A percentile compares a stretch with the other conserved stretches of the same genome.
Evolutionary conservation across 1,140 invertebrate species (phyloP).

Genomic region (Asbolus verrucosus): DNA sequence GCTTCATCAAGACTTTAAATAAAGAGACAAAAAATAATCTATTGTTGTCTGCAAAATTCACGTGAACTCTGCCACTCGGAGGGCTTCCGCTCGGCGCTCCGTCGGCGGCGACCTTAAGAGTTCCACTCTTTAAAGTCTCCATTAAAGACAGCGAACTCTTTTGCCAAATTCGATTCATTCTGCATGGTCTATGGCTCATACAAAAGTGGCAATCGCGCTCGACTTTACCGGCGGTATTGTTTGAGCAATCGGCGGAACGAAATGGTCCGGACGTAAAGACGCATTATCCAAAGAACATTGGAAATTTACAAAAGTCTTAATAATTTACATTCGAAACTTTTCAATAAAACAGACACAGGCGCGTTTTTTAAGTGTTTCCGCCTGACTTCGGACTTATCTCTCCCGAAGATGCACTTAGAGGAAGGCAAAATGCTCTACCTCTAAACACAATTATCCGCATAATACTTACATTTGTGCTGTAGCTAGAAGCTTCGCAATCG

Average conservation of each 20-base stretch:
- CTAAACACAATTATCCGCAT: too few species aligned
- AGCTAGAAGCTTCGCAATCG: too few species aligned
- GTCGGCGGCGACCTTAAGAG: constrained; percentile 40
- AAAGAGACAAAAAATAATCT: constrained; percentile 47
- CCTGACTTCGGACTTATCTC: too few species aligned
- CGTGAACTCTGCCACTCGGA: constrained; percentile 51
- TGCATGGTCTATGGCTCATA: constrained; percentile 44
- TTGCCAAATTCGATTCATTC: constrained; percentile 48
- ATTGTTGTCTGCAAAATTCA: constrained; percentile 53
- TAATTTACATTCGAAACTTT: constrained; percentile 47
- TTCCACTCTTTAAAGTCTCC: constrained; percentile 42
- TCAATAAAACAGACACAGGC: constrained; percentile 1
- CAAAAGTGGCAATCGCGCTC: constrained; percentile 36
- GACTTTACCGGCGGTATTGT: constrained; percentile 41
- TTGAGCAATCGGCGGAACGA: constrained; percentile 46
- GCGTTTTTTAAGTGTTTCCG: constrained; percentile 2
- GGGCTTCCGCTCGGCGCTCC: constrained; percentile 47
- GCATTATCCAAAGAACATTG: constrained; percentile 41
- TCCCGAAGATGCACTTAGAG: too few species aligned
- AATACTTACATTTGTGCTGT: too few species aligned
- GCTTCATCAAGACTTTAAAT: constrained; percentile 33
- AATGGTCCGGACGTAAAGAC: constrained; percentile 48
- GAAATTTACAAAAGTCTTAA: constrained; percentile 46
- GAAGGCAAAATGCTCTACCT: too few species aligned
- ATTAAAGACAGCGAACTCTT: constrained; percentile 45